Evolutionary conservation across 2,113 vertebrate genomes (phyloP), one percentile per base, ranked within the genome.

Genomic region (Toxotes jaculatrix): DNA sequence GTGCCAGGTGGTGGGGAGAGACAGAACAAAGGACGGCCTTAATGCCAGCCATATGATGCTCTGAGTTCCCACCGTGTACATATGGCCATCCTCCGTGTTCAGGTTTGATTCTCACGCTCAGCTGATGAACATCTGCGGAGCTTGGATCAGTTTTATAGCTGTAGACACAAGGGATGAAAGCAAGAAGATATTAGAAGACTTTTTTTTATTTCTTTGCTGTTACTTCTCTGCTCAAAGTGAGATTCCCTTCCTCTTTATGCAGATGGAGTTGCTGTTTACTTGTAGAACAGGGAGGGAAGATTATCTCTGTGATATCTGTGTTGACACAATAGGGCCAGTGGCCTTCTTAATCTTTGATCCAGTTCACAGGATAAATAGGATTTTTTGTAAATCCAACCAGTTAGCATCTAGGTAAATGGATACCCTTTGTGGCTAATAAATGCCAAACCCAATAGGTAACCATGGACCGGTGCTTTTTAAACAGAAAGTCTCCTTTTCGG

Each of bases 1-100:
- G 84, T 88, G 94, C 90, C 95, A 96, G 95, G 94, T 96, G 95
- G 94, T 84, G 72, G 74, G 89, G 80, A 61, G 86, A 66, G 75
- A 68, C 45, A 19, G 88, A 93, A 96, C 95, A 96, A 95, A 95
- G 86, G 87, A 57, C 21, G 69, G 81, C 73, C 80, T 79, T 89
- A 93, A 92, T 91, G 88, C 88, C 83, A 77, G 91, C 89, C 92
- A 90, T 93, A 90, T 83, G 91, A 92, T 92, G 91, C 87, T 87
- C 72, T 0, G 21, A 78, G 88, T 93, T 95, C 92, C 88, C 91
- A 92, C 76, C 76, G 23, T 85, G 75, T 87, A 45, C 89, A 93
- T 91, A 94, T 87, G 92, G 91, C 51, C 71, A 14, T 67, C 68
- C 71, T 49, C 49, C 4, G 23, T 42, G 66, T 57, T 77, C 77